Evolutionary conservation across 2,113 vertebrate species (phyloP).

Genomic region (Malurus elegans): DNA sequence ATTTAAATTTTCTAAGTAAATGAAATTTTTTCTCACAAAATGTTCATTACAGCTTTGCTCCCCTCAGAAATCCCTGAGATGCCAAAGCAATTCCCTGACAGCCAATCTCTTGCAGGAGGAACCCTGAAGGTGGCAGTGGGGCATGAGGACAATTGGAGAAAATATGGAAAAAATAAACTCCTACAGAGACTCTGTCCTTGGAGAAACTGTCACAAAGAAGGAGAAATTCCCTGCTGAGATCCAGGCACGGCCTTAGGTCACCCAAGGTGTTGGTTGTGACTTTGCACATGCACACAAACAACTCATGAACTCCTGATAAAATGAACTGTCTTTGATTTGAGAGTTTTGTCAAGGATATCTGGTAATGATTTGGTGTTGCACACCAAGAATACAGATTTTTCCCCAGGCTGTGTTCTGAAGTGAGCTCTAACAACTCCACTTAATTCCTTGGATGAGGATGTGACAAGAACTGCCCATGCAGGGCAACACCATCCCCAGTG

Average conservation of each 20-base stretch:
- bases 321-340: not conserved
- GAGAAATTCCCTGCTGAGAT: not conserved
- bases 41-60: not conserved
- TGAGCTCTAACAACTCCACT: not conserved
- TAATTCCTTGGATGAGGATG: not conserved
- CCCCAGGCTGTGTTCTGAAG: fast-evolving
- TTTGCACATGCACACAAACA: not conserved
- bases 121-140: not conserved
- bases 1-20: not conserved
- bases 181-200: not conserved
- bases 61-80: not conserved
- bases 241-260: not conserved
- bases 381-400: fast-evolving
- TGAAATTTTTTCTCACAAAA: not conserved
- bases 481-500: not conserved
- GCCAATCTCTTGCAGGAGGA: not conserved
- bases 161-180: not conserved
- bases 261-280: not conserved
- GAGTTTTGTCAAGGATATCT: not conserved
- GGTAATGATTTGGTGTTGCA: not conserved
- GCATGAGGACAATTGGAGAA: not conserved
- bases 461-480: not conserved
- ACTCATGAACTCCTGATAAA: not conserved
- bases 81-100: not conserved
- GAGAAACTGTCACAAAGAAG: not conserved